These are phyloP conservation scores for Hydrotaea cyrtoneurina DNA, from an alignment of 2,888 invertebrate species.

Conservation along the genomic window DNA sequence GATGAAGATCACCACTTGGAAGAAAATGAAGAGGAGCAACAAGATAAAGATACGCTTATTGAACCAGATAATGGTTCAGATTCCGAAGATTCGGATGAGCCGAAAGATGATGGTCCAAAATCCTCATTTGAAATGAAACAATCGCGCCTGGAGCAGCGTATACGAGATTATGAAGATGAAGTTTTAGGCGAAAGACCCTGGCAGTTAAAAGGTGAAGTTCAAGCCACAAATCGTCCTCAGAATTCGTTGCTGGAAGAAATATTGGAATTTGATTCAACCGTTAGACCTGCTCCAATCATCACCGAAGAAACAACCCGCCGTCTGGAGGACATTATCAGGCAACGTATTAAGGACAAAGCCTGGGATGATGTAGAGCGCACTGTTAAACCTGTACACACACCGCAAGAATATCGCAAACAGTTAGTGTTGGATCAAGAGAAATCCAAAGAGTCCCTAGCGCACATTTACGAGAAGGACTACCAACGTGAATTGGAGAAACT, in stretches of 20 bases:
- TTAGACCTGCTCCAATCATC: constrained; percentile 93
- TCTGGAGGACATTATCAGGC: constrained; percentile 94
- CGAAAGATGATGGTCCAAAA: constrained; percentile 69
- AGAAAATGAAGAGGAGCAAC: constrained; percentile 49
- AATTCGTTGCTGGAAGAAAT: constrained; percentile 96
- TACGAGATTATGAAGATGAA: constrained; percentile 87
- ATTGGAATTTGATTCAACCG: constrained; percentile 92
- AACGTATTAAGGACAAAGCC: constrained; percentile 94
- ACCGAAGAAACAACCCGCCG: constrained; percentile 94
- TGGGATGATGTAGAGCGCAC: constrained; percentile 97
- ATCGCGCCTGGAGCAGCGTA: constrained; percentile 86
- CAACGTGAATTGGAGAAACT: constrained; percentile 84
- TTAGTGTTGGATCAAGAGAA: constrained; percentile 95
- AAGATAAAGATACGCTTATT: background rate
- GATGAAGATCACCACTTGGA: constrained; percentile 67
- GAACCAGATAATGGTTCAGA: constrained; percentile 30
- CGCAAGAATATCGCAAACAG: constrained; percentile 92
- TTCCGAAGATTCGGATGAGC: constrained; percentile 64
- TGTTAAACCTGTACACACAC: constrained; percentile 90
- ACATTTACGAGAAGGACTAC: constrained; percentile 96
- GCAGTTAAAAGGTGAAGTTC: constrained; percentile 96
- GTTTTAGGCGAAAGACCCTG: constrained; percentile 93
- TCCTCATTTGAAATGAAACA: constrained; percentile 90
- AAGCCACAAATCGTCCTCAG: constrained; percentile 89
- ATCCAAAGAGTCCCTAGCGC: constrained; percentile 94